Evolutionary conservation across 2,797 vertebrate genomes (phyloP).

Genomic region (Hemibagrus guttatus): DNA sequence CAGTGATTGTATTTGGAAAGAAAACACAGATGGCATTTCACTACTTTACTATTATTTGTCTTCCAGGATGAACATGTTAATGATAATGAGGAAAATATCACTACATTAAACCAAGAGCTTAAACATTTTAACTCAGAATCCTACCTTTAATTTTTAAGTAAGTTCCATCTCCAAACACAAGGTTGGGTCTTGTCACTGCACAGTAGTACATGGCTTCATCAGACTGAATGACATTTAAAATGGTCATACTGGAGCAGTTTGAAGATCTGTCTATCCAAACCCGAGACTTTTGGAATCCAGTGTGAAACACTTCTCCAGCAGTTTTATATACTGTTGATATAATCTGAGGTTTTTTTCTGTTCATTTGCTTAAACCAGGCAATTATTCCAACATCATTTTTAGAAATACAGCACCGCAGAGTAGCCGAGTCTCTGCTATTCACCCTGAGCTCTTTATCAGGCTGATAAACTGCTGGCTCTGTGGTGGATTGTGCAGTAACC

Average conservation of each 20-base stretch:
- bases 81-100: neutral
- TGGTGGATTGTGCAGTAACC: neutral
- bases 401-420: neutral
- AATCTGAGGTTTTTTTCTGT: neutral
- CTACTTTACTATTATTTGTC: neutral
- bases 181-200: rapidly evolving
- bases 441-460: conserved; percentile 7
- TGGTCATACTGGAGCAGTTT: neutral
- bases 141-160: conserved; percentile 9
- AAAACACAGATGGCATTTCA: neutral
- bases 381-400: neutral
- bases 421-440: too few relatives aligned
- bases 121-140: neutral
- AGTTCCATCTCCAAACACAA: neutral
- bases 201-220: conserved; percentile 23
- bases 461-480: neutral
- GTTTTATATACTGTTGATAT: neutral
- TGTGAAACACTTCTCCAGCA: neutral
- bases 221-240: neutral
- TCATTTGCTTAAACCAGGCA: neutral
- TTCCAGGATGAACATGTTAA: neutral
- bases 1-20: neutral
- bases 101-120: neutral
- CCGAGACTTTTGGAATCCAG: neutral
- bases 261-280: neutral